Base-by-base conservation (phyloP, 2,113 vertebrate genomes). In the Syngnathus typhle region DNA sequence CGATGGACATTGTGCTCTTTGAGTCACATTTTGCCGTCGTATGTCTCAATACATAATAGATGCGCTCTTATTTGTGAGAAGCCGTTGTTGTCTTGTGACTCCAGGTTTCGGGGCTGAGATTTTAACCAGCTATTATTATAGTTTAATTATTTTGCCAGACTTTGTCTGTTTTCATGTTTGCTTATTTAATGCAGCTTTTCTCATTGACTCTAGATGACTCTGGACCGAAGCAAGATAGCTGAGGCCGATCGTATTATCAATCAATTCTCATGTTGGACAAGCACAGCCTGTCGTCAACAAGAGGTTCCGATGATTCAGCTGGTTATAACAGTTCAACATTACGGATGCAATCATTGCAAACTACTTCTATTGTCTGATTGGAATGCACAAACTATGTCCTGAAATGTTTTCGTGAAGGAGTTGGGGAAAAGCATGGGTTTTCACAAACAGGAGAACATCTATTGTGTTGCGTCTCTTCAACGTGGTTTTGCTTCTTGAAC, bases 1-100 rank as follows among this genome's bases (percentile, higher is more conserved):
- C 63, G 23, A 73, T 68, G 13, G 6, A 61, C 39, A 62, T 44
- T 62, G 60, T 27, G 60, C 27, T 23, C 16, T 11, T 58, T 1
- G 23, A 64, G 73, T 66, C 71, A 65, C 63, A 69, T 39, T 37
- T 60, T 13, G n/a, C 46, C 44, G 32, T 38, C 3, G 60, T 5
- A 16, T 27, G 44, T 49, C 41, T n/a, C 11, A 63, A 74, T 64
- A 65, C 5, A 23, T 67, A 37, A 47, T 43, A 74, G 21, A 49
- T 71, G 63, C 60, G 67, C 16, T 60, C 23, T 19, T 0, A 54
- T 68, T 43, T 43, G 64, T 68, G 60, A 79, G 73, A 65, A 5
- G 51, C 21, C n/a, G 9, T 61, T 27, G 27, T 21, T 79, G 41
- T 76, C 38, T 44, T 66, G 38, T 6, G 52, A 60, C 27, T 32